Conservation (phyloP, 1,140 invertebrate genomes). For the Rhyzopertha dominica region DNA sequence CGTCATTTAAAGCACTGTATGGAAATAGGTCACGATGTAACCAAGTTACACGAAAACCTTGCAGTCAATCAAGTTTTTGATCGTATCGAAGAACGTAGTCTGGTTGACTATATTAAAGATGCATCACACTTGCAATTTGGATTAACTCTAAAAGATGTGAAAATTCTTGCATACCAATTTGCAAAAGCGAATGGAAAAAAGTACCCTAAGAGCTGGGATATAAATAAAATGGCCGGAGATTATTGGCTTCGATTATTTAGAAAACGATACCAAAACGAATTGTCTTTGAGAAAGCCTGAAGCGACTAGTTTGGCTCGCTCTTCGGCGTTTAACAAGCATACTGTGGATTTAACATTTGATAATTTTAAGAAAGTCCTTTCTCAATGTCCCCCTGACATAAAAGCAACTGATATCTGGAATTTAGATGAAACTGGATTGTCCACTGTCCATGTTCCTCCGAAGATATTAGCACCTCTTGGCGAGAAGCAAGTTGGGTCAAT, state of each 20-base stretch:
- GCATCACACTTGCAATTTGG: constrained; percentile 12
- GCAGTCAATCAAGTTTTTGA: constrained; percentile 22
- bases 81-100: constrained; percentile 14
- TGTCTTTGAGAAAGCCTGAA: constrained; percentile 39
- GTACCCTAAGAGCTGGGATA: constrained; percentile 4
- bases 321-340: constrained; percentile 34
- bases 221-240: constrained; percentile 15
- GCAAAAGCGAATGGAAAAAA: no score
- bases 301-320: constrained; percentile 35
- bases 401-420: constrained; percentile 28
- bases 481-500: constrained; percentile 24
- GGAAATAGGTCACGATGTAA: no score
- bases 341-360: constrained; percentile 26
- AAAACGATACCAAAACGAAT: constrained; percentile 11
- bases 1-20: no score
- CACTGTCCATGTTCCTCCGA: constrained; percentile 19
- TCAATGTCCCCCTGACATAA: not conserved
- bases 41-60: constrained; percentile 20
- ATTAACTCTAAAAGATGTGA: constrained; percentile 11
- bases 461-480: constrained; percentile 20
- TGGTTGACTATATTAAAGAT: constrained; percentile 23
- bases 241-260: constrained; percentile 21
- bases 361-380: constrained; percentile 8
- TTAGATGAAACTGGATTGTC: constrained; percentile 27
- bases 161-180: constrained; percentile 17